A percentile compares a stretch with the other conserved stretches of the same genome.
These are phyloP conservation scores for Eulemur coronatus DNA, from an alignment of 2,797 vertebrate genomes.

Conservation along the genomic window DNA sequence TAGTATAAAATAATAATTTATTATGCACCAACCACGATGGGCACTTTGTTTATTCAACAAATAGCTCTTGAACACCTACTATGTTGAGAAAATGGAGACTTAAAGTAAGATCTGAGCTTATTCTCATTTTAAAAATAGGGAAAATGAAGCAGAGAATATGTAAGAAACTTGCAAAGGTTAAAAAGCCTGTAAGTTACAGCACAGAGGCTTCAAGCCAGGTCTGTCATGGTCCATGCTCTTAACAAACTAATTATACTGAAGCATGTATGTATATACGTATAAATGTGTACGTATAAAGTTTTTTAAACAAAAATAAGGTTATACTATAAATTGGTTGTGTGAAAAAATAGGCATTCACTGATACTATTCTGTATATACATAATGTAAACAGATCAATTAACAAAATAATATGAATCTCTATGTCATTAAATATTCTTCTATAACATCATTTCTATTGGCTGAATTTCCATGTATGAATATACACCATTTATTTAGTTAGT, in stretches of 20 bases:
- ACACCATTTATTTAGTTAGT: slow-evolving; percentile 15
- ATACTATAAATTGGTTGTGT: background rate
- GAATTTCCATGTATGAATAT: background rate
- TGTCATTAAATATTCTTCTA: background rate
- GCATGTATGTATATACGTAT: background rate
- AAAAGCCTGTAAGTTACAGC: background rate
- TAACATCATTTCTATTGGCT: background rate
- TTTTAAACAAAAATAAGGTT: background rate
- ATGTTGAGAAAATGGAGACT: background rate
- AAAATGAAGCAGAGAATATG: background rate
- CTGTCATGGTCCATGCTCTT: background rate
- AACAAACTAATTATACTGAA: background rate
- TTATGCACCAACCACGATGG: background rate
- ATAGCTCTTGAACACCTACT: background rate
- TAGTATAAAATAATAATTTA: slow-evolving; percentile 3
- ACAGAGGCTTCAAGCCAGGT: background rate
- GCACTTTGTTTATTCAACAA: slow-evolving; percentile 21
- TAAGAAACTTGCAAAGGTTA: background rate
- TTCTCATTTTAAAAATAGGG: background rate
- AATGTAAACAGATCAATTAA: background rate
- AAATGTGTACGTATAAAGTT: background rate
- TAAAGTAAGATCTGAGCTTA: background rate
- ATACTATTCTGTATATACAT: background rate
- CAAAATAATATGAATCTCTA: slow-evolving; percentile 6
- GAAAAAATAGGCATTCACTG: background rate